Percentiles rank a stretch among this genome's conserved stretches.
Evolutionary conservation across 2,797 vertebrate species (phyloP).

Genomic region (Halcyon badia): DNA sequence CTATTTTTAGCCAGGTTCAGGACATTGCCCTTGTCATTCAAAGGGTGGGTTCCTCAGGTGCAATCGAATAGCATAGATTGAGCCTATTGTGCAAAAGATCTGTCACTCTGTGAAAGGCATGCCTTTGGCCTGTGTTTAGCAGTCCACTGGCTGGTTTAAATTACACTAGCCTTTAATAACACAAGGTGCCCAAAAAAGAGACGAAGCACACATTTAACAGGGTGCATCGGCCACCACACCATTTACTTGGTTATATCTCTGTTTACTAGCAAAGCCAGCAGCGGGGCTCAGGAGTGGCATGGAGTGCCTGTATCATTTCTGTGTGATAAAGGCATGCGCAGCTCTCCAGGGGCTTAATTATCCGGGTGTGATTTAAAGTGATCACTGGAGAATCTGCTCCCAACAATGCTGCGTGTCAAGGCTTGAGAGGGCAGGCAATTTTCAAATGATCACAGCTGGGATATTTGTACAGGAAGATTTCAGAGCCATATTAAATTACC

Average conservation of each 20-base stretch:
- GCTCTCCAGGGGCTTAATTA: neutral
- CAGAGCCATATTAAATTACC: slow-evolving; percentile 45
- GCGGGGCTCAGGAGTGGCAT: neutral
- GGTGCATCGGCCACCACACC: neutral
- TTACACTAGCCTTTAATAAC: neutral
- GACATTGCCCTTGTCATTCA: slow-evolving; percentile 21
- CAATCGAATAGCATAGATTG: slow-evolving; percentile 1
- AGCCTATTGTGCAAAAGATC: neutral
- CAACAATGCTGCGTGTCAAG: neutral
- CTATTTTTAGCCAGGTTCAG: slow-evolving; percentile 57
- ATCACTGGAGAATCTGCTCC: neutral
- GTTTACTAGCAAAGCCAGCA: neutral
- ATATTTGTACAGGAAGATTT: slow-evolving; percentile 5
- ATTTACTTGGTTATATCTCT: neutral
- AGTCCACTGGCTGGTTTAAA: neutral
- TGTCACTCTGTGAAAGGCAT: neutral
- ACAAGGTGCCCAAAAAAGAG: neutral
- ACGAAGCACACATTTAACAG: slow-evolving; percentile 16
- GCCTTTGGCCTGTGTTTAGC: neutral
- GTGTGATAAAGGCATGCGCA: neutral
- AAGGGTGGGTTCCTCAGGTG: slow-evolving; percentile 1
- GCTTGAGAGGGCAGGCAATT: slow-evolving; percentile 18
- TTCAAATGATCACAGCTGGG: neutral
- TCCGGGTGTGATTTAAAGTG: neutral
- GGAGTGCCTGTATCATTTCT: neutral